These are phyloP conservation scores for Setipinna tenuifilis DNA, from an alignment of 2,797 vertebrate species.

Conservation along the genomic window DNA sequence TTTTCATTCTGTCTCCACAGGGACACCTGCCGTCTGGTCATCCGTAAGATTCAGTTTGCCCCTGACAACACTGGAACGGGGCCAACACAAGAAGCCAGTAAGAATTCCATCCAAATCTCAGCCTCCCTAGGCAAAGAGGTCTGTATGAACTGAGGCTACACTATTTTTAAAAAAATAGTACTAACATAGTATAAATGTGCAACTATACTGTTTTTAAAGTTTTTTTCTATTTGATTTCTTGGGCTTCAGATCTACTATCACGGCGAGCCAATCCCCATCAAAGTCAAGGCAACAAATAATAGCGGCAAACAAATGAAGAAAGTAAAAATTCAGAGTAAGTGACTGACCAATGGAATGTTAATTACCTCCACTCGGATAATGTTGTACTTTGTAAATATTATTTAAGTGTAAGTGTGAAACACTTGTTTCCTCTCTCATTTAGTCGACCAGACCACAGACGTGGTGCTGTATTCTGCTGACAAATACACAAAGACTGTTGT, in stretches of 20 bases:
- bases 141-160: slow-evolving; percentile 15
- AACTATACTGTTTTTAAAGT: no score
- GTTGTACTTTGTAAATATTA: not conserved
- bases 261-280: slow-evolving; percentile 80
- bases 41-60: slow-evolving; percentile 90
- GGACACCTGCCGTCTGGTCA: slow-evolving; percentile 83
- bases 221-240: not conserved
- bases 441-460: slow-evolving; percentile 91
- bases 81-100: slow-evolving; percentile 79
- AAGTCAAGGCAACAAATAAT: slow-evolving; percentile 86
- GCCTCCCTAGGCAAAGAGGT: slow-evolving; percentile 86
- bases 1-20: slow-evolving; percentile 62
- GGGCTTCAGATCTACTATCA: slow-evolving; percentile 84
- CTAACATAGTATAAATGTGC: no score
- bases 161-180: not conserved
- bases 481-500: slow-evolving; percentile 86
- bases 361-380: no score
- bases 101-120: slow-evolving; percentile 89
- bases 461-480: slow-evolving; percentile 90
- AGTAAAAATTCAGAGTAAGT: slow-evolving; percentile 82
- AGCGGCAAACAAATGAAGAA: slow-evolving; percentile 91
- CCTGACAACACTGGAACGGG: slow-evolving; percentile 69
- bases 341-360: not conserved
- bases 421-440: slow-evolving; percentile 34
- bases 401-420: not conserved